Evolutionary conservation across 2,113 vertebrate species (phyloP).

Genomic region (Nothoprocta perdicaria): DNA sequence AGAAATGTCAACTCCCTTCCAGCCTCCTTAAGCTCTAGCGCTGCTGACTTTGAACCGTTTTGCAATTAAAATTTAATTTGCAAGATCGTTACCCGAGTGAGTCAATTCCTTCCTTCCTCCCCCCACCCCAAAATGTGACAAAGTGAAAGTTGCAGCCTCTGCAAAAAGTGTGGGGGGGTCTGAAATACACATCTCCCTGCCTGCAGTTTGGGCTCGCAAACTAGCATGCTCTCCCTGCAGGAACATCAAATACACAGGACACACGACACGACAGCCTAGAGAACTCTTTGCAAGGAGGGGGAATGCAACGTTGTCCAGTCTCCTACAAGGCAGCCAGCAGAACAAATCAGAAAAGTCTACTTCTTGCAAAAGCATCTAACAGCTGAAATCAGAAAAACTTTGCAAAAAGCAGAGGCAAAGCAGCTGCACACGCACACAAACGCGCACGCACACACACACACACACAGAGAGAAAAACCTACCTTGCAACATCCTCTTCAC

Average conservation of each 20-base stretch:
- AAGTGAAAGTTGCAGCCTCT: constrained; percentile 57
- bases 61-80: constrained; percentile 64
- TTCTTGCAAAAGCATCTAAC: constrained; percentile 70
- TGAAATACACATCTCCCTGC: not conserved
- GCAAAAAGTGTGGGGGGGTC: not conserved
- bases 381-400: constrained; percentile 80
- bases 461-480: constrained; percentile 73
- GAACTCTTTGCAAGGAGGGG: constrained; percentile 62
- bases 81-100: constrained; percentile 44
- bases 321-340: constrained; percentile 66
- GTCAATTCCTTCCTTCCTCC: not conserved
- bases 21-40: constrained; percentile 30
- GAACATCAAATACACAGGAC: constrained; percentile 64
- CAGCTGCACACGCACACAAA: constrained; percentile 35
- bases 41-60: constrained; percentile 61
- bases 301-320: constrained; percentile 56
- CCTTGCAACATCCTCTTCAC: constrained; percentile 82
- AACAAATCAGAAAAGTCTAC: constrained; percentile 64
- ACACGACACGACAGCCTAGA: constrained; percentile 57
- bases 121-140: constrained; percentile 32
- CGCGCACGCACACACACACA: not conserved
- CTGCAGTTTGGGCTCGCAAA: constrained; percentile 29
- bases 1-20: constrained; percentile 29
- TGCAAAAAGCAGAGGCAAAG: constrained; percentile 71
- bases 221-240: constrained; percentile 60